Evolutionary conservation across 2,888 invertebrate genomes (phyloP).

Genomic region (Salticus scenicus): DNA sequence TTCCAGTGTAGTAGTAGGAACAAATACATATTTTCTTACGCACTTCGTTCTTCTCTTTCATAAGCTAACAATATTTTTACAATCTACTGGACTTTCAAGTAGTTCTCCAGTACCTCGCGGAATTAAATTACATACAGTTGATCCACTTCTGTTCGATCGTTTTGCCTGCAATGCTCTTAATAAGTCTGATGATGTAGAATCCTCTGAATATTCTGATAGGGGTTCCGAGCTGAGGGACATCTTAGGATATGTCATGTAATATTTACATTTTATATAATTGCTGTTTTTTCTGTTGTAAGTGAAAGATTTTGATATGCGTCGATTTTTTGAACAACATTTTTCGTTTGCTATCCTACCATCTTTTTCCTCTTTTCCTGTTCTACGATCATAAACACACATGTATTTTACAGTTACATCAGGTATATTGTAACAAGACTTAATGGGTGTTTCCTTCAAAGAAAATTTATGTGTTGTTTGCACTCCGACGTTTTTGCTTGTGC

Average conservation of each 20-base stretch:
- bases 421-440: not conserved
- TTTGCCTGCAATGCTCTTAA: constrained; percentile 37
- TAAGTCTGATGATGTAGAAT: constrained; percentile 31
- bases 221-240: not conserved
- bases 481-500: not conserved
- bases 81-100: constrained; percentile 24
- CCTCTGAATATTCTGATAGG: not conserved
- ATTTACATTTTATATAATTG: not conserved
- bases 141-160: not conserved
- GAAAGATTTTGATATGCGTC: constrained; percentile 44
- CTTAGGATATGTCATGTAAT: constrained; percentile 54
- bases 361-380: not conserved
- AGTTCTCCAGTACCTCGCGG: constrained; percentile 46
- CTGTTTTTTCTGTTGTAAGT: not conserved
- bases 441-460: not conserved
- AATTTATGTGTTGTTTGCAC: not conserved
- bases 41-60: too few species aligned
- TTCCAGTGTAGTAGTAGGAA: too few species aligned
- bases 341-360: not conserved
- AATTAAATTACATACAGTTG: constrained; percentile 30
- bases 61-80: constrained; percentile 49
- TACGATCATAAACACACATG: not conserved
- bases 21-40: too few species aligned
- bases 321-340: not conserved
- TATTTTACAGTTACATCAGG: not conserved